Base-by-base conservation (phyloP, 2,113 vertebrate genomes). In the Lamprotornis superbus region DNA sequence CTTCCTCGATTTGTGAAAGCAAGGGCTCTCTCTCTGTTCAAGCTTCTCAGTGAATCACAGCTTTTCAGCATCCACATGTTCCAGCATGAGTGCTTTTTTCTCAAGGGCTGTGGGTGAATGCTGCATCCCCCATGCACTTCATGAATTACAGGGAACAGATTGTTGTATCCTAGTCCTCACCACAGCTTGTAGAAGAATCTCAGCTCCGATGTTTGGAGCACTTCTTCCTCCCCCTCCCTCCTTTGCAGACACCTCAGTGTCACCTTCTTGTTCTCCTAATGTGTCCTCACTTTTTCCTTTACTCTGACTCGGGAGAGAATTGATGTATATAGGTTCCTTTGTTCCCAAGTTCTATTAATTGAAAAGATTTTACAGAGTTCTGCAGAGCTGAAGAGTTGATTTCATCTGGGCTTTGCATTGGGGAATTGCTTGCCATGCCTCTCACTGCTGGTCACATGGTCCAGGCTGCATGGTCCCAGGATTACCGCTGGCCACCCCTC, bases 121-220 rank as follows among this genome's bases (percentile, higher is more conserved):
- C 35, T 42, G 18, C 59, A n/a, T n/a, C 5, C 23, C 23, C 10
- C 35, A 21, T 17, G 18, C 30, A n/a, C 23, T 78, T 52, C 13
- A 21, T 28, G 37, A 52, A 22, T 78, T 22, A n/a, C 37, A 28
- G 30, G 30, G 8, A 27, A 28, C 23, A n/a, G 59, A 21, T 25
- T 27, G 13, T 40, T 64, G 10, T n/a, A 22, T 28, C 42, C 6
- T 6, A n/a, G 18, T n/a, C 14, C 19, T 64, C 47, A 42, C 5
- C 37, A 52, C 1, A 1, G 37, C 59, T 42, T 52, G 47, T 39
- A 22, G 37, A 63, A 63, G 47, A 64, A 53, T 53, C 59, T 78
- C 47, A n/a, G 59, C 47, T n/a, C 30, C 27, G 14, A 52, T 0
- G 0, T 30, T n/a, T 0, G 1, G 11, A 63, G 18, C 37, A 17